These are phyloP conservation scores for Crepidodera aurea DNA, from an alignment of 2,888 invertebrate genomes.

Conservation along the genomic window DNA sequence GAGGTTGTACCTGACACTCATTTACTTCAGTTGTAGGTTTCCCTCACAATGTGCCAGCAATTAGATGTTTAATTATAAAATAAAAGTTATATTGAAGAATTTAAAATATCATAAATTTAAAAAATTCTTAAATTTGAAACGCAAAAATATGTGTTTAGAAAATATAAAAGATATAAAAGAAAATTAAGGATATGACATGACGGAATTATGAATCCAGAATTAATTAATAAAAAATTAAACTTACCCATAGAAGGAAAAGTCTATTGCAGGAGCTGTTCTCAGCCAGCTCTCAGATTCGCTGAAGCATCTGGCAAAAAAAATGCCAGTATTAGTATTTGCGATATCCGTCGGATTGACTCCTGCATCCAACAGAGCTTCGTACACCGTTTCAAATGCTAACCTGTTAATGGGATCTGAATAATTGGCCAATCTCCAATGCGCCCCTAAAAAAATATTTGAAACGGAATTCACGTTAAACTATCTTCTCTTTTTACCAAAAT, in stretches of 20 bases:
- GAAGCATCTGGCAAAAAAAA: constrained; percentile 79
- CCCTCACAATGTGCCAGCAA: too few species aligned
- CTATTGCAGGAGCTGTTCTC: not conserved
- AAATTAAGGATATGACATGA: not conserved
- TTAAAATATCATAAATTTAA: too few species aligned
- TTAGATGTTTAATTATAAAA: too few species aligned
- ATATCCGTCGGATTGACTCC: constrained; percentile 73
- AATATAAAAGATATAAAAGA: too few species aligned
- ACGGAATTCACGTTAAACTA: not conserved
- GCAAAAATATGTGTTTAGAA: too few species aligned
- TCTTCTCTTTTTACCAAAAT: constrained; percentile 56
- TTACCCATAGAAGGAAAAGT: not conserved
- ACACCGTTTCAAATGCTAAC: constrained; percentile 67
- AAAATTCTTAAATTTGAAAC: too few species aligned
- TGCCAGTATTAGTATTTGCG: constrained; percentile 77
- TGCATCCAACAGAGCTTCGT: constrained; percentile 69
- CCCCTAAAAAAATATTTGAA: not conserved
- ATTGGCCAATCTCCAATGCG: constrained; percentile 64
- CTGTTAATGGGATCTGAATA: constrained; percentile 67
- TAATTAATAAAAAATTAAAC: too few species aligned
- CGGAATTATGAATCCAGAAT: not conserved
- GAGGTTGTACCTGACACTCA: too few species aligned
- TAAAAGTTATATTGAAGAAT: too few species aligned
- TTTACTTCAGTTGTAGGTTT: too few species aligned
- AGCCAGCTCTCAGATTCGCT: constrained; percentile 64